Evolutionary conservation across 2,888 invertebrate species (phyloP).

Genomic region (Acleris sparsana): DNA sequence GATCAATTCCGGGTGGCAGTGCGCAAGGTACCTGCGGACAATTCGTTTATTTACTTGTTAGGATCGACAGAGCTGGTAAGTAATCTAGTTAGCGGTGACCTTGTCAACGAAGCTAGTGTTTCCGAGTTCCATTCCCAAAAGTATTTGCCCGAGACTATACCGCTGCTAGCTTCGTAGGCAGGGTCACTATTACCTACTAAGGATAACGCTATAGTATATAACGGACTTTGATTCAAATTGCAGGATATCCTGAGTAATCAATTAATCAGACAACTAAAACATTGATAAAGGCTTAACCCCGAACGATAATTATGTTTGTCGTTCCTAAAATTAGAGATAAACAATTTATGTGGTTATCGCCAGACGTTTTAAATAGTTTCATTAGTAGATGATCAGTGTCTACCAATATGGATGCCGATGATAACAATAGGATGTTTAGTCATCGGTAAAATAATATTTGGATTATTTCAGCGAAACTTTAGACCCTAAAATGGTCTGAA

Average conservation of each 20-base stretch:
- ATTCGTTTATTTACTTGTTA: no score
- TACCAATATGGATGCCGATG: constrained; percentile 34
- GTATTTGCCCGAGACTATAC: no score
- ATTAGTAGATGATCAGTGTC: neutral
- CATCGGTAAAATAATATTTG: neutral
- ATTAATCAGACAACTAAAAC: neutral
- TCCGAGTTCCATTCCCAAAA: no score
- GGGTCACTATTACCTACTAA: no score
- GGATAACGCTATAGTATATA: no score
- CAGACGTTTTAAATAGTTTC: constrained; percentile 1
- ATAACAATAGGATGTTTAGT: constrained; percentile 35
- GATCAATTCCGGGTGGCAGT: constrained; percentile 61
- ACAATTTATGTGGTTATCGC: constrained; percentile 17
- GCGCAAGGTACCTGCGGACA: constrained; percentile 68
- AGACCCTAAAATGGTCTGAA: no score
- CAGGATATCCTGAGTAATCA: neutral
- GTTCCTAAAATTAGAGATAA: constrained; percentile 5
- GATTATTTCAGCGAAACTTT: no score
- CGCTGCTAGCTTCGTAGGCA: no score
- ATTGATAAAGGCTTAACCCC: constrained; percentile 21
- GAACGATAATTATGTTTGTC: constrained; percentile 21
- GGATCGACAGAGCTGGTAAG: no score
- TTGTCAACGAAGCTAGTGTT: no score
- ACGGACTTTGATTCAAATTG: no score
- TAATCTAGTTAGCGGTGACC: no score